These are phyloP conservation scores for Atopsyche davidsoni DNA, from an alignment of 1,140 invertebrate species.

Conservation along the genomic window DNA sequence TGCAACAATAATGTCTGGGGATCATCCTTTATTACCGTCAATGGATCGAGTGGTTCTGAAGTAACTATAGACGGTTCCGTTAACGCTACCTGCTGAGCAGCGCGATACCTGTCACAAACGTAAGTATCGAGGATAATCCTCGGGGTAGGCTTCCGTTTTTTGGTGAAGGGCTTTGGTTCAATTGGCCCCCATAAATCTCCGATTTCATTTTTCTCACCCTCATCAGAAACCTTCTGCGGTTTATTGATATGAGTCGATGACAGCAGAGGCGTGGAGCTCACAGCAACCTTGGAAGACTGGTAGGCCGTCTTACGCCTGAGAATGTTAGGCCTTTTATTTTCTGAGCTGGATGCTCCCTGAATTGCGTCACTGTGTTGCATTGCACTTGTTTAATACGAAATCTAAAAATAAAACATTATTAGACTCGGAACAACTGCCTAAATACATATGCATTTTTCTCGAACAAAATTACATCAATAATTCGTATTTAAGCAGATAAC, in stretches of 20 bases:
- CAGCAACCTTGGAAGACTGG: constrained; percentile 1
- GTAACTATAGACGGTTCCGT: background rate
- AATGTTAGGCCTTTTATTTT: constrained; percentile 26
- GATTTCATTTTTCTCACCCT: no score
- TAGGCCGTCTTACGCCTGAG: constrained; percentile 14
- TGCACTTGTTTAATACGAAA: constrained; percentile 16
- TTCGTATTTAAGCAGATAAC: no score
- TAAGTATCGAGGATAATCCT: constrained; percentile 26
- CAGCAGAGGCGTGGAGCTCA: background rate
- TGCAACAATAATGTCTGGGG: background rate
- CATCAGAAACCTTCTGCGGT: no score
- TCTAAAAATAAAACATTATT: constrained; percentile 12
- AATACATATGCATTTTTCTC: background rate
- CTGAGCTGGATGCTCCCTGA: constrained; percentile 15
- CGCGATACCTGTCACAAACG: constrained; percentile 20
- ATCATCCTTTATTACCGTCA: background rate
- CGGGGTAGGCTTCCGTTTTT: constrained; percentile 10
- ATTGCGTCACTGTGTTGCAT: constrained; percentile 21
- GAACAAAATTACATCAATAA: background rate
- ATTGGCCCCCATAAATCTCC: no score
- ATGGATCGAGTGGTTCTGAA: background rate
- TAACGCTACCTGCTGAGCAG: constrained; percentile 1
- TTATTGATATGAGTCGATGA: no score
- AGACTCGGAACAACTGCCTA: background rate
- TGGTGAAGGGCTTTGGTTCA: constrained; percentile 15